A percentile compares a stretch with the other conserved stretches of the same genome.
Conservation (phyloP, 1,140 invertebrate genomes). For the Pteromalus puparum region DNA sequence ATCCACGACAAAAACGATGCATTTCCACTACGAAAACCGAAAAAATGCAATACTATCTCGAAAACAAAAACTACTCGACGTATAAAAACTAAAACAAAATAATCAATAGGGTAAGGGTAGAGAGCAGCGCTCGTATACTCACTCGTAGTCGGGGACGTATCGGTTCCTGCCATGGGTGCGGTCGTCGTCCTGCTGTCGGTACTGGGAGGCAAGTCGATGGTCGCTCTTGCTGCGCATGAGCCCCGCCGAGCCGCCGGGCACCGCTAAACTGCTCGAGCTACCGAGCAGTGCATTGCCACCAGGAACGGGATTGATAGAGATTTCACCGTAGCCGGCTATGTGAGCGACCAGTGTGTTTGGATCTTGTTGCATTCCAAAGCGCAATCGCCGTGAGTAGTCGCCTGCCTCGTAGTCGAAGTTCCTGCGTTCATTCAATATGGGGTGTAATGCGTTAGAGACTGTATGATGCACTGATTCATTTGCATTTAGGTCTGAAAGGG, state of each 20-base stretch:
- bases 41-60: not conserved
- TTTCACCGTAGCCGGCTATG: slow-evolving; percentile 89
- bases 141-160: slow-evolving; percentile 74
- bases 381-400: slow-evolving; percentile 89
- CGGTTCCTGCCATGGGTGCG: slow-evolving; percentile 68
- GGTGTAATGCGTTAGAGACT: too few species aligned
- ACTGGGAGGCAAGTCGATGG: slow-evolving; percentile 92
- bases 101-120: not conserved
- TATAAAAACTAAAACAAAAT: not conserved
- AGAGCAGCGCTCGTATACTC: slow-evolving; percentile 52
- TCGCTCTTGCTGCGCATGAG: slow-evolving; percentile 95
- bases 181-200: slow-evolving; percentile 88
- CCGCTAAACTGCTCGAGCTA: slow-evolving; percentile 77
- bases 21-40: not conserved
- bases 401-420: slow-evolving; percentile 95
- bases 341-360: slow-evolving; percentile 91
- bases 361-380: slow-evolving; percentile 91
- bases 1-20: not conserved
- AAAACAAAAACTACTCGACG: not conserved
- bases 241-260: slow-evolving; percentile 80
- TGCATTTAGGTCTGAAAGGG: too few species aligned
- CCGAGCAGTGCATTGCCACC: slow-evolving; percentile 68
- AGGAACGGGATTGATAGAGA: slow-evolving; percentile 83
- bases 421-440: slow-evolving; percentile 67
- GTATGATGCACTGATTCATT: too few species aligned